Evolutionary conservation across 2,888 invertebrate genomes (phyloP).

Genomic region (Drosophila kuntzei): DNA sequence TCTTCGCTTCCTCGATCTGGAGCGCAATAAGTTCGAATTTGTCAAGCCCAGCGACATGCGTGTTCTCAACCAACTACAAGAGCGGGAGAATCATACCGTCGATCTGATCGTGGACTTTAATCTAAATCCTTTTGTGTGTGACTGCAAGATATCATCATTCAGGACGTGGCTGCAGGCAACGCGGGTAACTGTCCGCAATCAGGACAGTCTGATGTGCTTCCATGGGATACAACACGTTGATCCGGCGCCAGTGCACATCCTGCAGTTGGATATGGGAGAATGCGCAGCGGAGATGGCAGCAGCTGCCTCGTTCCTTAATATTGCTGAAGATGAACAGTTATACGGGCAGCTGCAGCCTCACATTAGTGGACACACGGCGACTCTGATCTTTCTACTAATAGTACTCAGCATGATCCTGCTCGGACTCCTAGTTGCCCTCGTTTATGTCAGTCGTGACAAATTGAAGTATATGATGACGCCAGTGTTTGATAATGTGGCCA

Average conservation of each 20-base stretch:
- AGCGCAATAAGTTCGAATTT: conserved; percentile 88
- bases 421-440: conserved; percentile 87
- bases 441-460: conserved; percentile 88
- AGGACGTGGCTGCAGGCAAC: conserved; percentile 89
- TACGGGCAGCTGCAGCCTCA: conserved; percentile 64
- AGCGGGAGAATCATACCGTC: conserved; percentile 82
- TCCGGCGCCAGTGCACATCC: conserved; percentile 76
- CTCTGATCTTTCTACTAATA: conserved; percentile 86
- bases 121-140: conserved; percentile 90
- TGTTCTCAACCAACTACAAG: conserved; percentile 87
- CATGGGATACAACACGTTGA: conserved; percentile 74
- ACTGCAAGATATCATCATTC: conserved; percentile 88
- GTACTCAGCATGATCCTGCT: conserved; percentile 87
- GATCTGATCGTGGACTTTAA: conserved; percentile 88
- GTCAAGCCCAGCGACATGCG: conserved; percentile 87
- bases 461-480: conserved; percentile 88
- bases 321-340: conserved; percentile 71
- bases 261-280: conserved; percentile 77
- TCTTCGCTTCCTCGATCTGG: conserved; percentile 89
- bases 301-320: conserved; percentile 79
- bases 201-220: conserved; percentile 87
- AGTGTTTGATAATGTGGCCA: conserved; percentile 88
- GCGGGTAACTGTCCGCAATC: conserved; percentile 87
- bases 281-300: conserved; percentile 82
- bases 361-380: conserved; percentile 84